These are phyloP conservation scores for Cairina moschata DNA, from an alignment of 2,113 vertebrate species.

Conservation along the genomic window DNA sequence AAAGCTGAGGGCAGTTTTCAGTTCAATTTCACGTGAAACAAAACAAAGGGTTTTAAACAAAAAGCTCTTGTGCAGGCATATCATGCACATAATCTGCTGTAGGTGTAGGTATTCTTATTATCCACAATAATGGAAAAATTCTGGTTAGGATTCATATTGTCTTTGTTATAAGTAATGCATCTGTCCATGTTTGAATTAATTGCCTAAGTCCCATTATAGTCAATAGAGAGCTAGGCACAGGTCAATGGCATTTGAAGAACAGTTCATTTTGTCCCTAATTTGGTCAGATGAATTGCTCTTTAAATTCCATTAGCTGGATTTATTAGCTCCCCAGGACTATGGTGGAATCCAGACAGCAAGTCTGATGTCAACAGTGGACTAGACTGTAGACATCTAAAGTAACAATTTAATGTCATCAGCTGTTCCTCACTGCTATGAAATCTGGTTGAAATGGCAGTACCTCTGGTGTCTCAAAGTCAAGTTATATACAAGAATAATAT, in stretches of 20 bases:
- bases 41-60: not conserved
- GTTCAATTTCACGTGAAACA: not conserved
- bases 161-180: not conserved
- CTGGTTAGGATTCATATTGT: not conserved
- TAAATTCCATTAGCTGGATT: constrained; percentile 42
- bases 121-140: not conserved
- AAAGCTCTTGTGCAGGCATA: not conserved
- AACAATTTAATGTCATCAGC: not conserved
- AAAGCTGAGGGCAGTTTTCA: not conserved
- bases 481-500: not conserved
- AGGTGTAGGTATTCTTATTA: not conserved
- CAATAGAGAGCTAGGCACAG: not conserved
- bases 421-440: not conserved
- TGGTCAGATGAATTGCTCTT: constrained; percentile 27
- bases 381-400: not conserved
- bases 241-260: not conserved
- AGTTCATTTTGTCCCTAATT: constrained; percentile 21
- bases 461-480: not conserved
- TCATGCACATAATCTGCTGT: not conserved
- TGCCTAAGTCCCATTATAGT: not conserved
- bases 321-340: constrained; percentile 2
- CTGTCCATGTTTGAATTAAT: constrained; percentile 1
- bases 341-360: not conserved
- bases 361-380: not conserved
- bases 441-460: not conserved